Evolutionary conservation across 2,113 vertebrate species (phyloP), one percentile per base, ranked within the genome.

Genomic region (Phyllostomus discolor): DNA sequence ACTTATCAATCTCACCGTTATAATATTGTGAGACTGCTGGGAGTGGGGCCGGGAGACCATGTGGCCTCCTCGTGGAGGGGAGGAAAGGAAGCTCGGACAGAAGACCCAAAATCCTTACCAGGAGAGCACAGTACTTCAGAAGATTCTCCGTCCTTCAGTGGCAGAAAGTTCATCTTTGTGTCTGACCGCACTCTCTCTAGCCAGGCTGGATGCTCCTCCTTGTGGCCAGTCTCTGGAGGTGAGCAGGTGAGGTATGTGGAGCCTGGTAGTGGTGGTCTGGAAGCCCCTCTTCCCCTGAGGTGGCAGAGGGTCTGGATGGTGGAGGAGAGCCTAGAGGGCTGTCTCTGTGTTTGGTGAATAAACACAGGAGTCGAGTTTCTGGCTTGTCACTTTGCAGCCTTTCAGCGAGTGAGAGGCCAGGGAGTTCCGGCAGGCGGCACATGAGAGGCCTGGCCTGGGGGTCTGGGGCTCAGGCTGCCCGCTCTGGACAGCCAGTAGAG

Each of bases 371-470:
- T 96, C 78, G 2, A 57, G 79, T 98, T 98, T 93, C 97, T 89
- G 91, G 89, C 91, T 94, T 86, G 97, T 96, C 93, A 96, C 88
- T 96, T 91, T 50, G 67, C 69, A 80, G 97, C 86, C 95, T 96
- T 96, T 96, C 91, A 82, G 95, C 4, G 3, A 41, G 43, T 67
- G 86, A 80, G 93, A 94, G 94, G 73, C 96, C 90, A 96, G 94
- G 88, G 94, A 90, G 70, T 90, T 85, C 96, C 92, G 14, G 5
- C 5, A 15, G 85, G 70, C 31, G 38, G 91, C 90, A 80, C 87
- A 85, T 59, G 72, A 95, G 92, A 86, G 79, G 67, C 72, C 11
- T 0, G 57, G 88, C 22, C 81, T 70, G 52, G 10, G 6, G 82
- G 84, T 9, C 66, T 66, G 90, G 83, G 88, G 90, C 75, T 82